Conservation (phyloP, 2,888 invertebrate genomes). For the Drosophila colorata region DNA sequence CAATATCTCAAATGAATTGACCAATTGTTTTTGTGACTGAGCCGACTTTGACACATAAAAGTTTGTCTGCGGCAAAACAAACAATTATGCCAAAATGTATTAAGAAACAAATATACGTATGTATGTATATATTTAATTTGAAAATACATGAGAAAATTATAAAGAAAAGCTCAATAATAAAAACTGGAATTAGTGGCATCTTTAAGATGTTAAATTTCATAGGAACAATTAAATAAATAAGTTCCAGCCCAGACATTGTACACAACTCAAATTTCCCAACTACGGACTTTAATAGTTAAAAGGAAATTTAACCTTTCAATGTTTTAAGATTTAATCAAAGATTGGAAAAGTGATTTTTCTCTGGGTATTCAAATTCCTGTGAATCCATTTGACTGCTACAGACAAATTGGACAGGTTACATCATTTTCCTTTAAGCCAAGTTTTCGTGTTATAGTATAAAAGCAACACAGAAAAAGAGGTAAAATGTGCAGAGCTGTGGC, state of each 20-base stretch:
- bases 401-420: constrained; percentile 14
- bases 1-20: neutral
- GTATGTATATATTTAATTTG: neutral
- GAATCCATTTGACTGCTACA: constrained; percentile 3
- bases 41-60: neutral
- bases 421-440: constrained; percentile 12
- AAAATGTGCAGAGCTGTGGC: constrained; percentile 10
- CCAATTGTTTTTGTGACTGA: neutral
- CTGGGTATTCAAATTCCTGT: neutral
- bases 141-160: neutral
- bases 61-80: neutral
- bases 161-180: neutral
- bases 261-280: neutral
- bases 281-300: neutral
- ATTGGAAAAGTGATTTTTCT: neutral
- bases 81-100: no score
- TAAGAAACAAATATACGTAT: neutral
- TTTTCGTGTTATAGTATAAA: neutral
- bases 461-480: neutral
- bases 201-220: neutral
- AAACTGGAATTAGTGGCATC: neutral
- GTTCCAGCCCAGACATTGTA: neutral
- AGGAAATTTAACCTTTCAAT: neutral
- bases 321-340: neutral
- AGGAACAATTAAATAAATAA: neutral